These are phyloP conservation scores for Rhinogobio ventralis DNA, from an alignment of 2,797 vertebrate species.

Conservation along the genomic window DNA sequence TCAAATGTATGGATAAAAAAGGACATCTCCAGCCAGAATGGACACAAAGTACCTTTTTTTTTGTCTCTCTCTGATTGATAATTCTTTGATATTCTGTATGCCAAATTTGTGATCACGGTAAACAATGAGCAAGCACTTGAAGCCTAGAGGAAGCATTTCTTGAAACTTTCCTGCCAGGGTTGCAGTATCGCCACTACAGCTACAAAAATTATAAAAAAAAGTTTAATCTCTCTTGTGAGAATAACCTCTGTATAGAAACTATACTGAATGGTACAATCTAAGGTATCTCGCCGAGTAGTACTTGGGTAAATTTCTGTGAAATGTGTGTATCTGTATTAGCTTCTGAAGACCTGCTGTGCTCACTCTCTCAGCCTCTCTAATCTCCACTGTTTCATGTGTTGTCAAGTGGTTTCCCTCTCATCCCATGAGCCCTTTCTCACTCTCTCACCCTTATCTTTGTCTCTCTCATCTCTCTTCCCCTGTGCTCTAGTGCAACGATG, in stretches of 20 bases:
- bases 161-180: too few relatives aligned
- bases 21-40: too few relatives aligned
- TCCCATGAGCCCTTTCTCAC: slow-evolving; percentile 37
- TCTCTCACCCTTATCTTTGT: slow-evolving; percentile 42
- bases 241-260: not conserved
- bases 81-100: too few relatives aligned
- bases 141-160: too few relatives aligned
- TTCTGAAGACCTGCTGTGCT: slow-evolving; percentile 26
- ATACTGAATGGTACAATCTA: slow-evolving; percentile 1
- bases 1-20: too few relatives aligned
- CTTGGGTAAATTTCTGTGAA: slow-evolving; percentile 19
- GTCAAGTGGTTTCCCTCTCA: slow-evolving; percentile 48
- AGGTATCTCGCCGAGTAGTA: not conserved
- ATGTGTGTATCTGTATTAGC: slow-evolving; percentile 23
- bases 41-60: too few relatives aligned
- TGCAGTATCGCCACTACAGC: not conserved
- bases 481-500: slow-evolving; percentile 9
- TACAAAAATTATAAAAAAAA: not conserved
- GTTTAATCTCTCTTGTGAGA: not conserved
- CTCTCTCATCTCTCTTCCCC: slow-evolving; percentile 29
- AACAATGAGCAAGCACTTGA: too few relatives aligned
- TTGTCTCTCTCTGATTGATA: too few relatives aligned
- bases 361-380: slow-evolving; percentile 44
- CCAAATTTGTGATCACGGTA: too few relatives aligned
- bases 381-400: slow-evolving; percentile 52